Percentiles rank a stretch among this genome's conserved stretches.
Conservation (phyloP, 1,140 invertebrate species). For the Tetraneura akinire region DNA sequence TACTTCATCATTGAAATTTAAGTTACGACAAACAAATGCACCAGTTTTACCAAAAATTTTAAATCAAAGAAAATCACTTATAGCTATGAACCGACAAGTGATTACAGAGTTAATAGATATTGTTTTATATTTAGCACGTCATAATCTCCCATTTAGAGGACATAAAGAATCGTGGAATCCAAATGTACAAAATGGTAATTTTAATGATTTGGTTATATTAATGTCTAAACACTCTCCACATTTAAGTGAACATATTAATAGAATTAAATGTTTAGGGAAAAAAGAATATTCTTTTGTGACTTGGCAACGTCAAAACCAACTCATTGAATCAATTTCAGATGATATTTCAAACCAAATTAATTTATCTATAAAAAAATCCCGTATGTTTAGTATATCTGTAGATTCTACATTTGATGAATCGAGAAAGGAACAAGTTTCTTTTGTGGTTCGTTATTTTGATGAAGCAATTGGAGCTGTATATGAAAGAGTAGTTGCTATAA, state of each 20-base stretch:
- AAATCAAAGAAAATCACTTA: not conserved
- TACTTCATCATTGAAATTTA: too few relatives aligned
- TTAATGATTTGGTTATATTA: not conserved
- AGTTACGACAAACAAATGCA: not conserved
- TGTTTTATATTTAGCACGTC: not conserved
- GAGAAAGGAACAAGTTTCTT: slow-evolving; percentile 14
- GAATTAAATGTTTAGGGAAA: not conserved
- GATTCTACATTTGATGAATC: slow-evolving; percentile 11
- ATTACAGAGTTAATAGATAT: not conserved
- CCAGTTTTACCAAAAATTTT: not conserved
- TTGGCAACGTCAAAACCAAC: slow-evolving; percentile 5
- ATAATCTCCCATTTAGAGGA: not conserved
- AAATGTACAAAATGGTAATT: not conserved
- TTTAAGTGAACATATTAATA: not conserved
- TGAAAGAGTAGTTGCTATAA: slow-evolving; percentile 15
- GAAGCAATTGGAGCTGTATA: not conserved
- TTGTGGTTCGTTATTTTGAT: not conserved
- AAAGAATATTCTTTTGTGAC: slow-evolving; percentile 2
- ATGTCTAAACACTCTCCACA: not conserved
- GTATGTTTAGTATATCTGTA: not conserved
- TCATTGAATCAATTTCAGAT: not conserved
- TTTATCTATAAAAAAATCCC: not conserved
- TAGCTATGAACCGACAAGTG: not conserved
- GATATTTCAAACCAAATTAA: not conserved
- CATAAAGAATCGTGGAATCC: not conserved